phyloP scores from a whole-genome alignment of 2,113 vertebrate genomes.

The Echinops telfairi region DNA sequence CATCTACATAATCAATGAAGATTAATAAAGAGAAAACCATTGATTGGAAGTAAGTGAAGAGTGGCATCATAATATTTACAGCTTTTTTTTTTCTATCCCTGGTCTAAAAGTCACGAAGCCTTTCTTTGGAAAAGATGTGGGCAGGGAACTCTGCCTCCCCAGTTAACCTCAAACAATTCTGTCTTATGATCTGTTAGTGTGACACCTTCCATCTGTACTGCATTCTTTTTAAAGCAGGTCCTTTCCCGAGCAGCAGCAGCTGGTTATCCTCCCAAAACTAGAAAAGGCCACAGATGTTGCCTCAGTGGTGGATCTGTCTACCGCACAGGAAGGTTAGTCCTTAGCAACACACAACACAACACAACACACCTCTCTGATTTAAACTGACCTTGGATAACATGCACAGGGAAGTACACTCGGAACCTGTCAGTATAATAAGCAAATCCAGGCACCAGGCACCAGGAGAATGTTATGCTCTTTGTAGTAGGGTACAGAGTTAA shows the following conservation, averaged over 20 bases:
- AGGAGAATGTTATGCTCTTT: background rate
- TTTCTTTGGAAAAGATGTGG: constrained; percentile 14
- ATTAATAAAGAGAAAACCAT: background rate
- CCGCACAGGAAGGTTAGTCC: background rate
- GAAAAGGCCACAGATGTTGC: background rate
- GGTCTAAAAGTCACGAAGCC: background rate
- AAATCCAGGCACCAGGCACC: background rate
- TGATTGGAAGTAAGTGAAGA: constrained; percentile 12
- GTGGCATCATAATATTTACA: background rate
- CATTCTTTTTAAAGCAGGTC: background rate
- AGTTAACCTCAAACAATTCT: background rate
- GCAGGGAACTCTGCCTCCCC: background rate
- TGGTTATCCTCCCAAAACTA: background rate
- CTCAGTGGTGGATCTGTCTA: background rate
- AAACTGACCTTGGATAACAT: constrained; percentile 15
- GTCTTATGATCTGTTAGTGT: background rate
- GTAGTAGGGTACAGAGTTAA: background rate
- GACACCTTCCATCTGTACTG: background rate
- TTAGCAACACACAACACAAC: background rate
- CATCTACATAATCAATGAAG: background rate
- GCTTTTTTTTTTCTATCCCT: constrained; percentile 31
- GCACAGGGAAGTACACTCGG: background rate
- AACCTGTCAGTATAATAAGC: background rate
- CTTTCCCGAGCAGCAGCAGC: constrained; percentile 3
- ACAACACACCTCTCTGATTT: background rate